Base-by-base conservation (phyloP, 2,888 invertebrate species). In the Actias luna region DNA sequence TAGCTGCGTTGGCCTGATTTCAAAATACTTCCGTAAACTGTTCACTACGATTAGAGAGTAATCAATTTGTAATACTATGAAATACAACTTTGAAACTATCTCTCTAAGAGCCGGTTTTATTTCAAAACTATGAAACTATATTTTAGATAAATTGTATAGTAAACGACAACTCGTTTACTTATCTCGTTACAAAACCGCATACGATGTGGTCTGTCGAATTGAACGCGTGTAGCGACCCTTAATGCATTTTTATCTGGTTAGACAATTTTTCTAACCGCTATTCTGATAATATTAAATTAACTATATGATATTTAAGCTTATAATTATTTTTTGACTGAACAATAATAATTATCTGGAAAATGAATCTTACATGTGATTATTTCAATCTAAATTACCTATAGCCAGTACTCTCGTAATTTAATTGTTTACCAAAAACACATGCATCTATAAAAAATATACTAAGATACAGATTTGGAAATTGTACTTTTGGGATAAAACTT, bases 131-230 rank as follows among this genome's bases (percentile, higher is more conserved):
- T 50, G 10, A 25, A 50, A 50, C 25, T 50, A 50, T 50, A 50
- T 50, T 50, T 25, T 50, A 50, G 46, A 50, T 50, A 50, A 50
- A 50, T 25, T 25, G 25, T 50, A 25, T 50, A 50, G 46, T 50
- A 50, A 55, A 55, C n/a, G 27, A 55, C 16, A 55, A 29, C 29
- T 55, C 55, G 55, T 55, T 29, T 55, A 55, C 16, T 29, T 29
- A 29, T 27, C 55, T 29, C 55, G 55, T 55, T 55, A 29, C 55
- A 55, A 55, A 55, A 55, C 55, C 55, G n/a, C 27, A 55, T n/a
- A 27, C 8, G n/a, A 29, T 55, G 55, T 12, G 29, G 29, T 29
- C 16, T 55, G 7, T 29, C 29, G 2, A 29, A 55, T 55, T 16
- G n/a, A 29, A 50, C 25, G 25, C 46, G 46, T 50, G 25, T 50